A percentile compares a stretch with the other conserved stretches of the same genome.
Conservation (phyloP, 2,797 vertebrate genomes). For the Diplodus puntazzo region DNA sequence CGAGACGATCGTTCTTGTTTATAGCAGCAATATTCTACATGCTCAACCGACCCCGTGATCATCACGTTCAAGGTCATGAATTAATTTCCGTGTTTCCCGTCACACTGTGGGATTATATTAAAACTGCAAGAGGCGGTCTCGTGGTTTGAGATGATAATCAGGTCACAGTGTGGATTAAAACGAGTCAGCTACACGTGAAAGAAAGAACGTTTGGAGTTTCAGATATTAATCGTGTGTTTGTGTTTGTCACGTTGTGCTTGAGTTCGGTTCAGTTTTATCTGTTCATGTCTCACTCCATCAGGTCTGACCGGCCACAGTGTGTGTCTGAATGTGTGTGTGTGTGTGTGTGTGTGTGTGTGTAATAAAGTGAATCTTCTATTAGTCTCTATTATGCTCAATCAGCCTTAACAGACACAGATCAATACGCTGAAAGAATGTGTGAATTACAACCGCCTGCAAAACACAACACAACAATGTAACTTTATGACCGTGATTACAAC, state of each 20-base stretch:
- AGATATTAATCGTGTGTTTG: neutral
- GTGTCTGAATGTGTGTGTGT: neutral
- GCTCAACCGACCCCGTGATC: neutral
- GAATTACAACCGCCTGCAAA: conserved; percentile 63
- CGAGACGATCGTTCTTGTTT: neutral
- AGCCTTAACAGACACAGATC: conserved; percentile 75
- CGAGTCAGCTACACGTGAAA: neutral
- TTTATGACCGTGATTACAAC: conserved; percentile 80
- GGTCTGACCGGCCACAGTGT: conserved; percentile 6
- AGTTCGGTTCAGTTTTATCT: neutral
- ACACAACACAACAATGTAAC: conserved; percentile 66
- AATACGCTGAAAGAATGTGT: conserved; percentile 64
- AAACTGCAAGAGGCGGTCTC: neutral
- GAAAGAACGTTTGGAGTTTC: neutral
- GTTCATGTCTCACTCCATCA: conserved; percentile 22
- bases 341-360: conserved; percentile 8
- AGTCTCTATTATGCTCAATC: conserved; percentile 75
- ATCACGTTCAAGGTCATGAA: neutral
- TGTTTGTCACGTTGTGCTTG: neutral
- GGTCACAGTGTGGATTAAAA: neutral
- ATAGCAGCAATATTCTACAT: neutral
- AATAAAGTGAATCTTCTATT: conserved; percentile 63
- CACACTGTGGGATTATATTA: neutral
- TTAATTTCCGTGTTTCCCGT: neutral
- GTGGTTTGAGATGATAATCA: neutral